Evolutionary conservation across 2,113 vertebrate genomes (phyloP), one percentile per base, ranked within the genome.

Genomic region (Phodopus roborovskii): DNA sequence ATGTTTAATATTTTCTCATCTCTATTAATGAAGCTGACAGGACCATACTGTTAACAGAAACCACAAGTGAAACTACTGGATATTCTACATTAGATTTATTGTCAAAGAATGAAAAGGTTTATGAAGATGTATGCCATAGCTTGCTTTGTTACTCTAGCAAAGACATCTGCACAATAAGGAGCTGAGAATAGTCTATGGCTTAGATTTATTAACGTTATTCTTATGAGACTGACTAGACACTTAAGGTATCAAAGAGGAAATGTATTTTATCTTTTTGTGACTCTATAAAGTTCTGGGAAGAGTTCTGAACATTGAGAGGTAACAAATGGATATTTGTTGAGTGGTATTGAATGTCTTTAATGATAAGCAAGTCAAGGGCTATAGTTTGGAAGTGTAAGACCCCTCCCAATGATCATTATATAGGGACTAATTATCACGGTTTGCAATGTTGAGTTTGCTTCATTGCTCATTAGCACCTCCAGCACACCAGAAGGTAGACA

Each of bases 391-490:
- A 26, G 28, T 75, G 15, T 45, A 64, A 94, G 13, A 22, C 68
- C 56, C 42, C 87, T 89, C 33, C 48, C 15, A 16, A 75, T 90
- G 28, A 95, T 39, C 50, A 84, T 92, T 84, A 84, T 91, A 96
- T 88, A 75, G 64, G 30, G 24, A 70, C 90, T 88, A 93, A 96
- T 95, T 92, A 97, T 81, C 64, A 28, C 68, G 70, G 66, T 95
- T 88, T 79, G 73, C 0, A n/a, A 62, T 17, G 28, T 48, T 92
- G 92, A 93, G 73, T 75, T 95, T 96, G 86, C 87, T 88, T 95
- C 90, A 71, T 79, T 81, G 74, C 92, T 95, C 90, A 87, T 98
- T 97, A 97, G 84, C 93, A 97, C 94, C 88, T 96, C 64, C 22
- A 75, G 62, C n/a, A 82, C 71, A 78, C 70, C 78, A 96, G 93